Evolutionary conservation across 2,888 invertebrate species (phyloP).

Genomic region (Dryocosmus kuriphilus): DNA sequence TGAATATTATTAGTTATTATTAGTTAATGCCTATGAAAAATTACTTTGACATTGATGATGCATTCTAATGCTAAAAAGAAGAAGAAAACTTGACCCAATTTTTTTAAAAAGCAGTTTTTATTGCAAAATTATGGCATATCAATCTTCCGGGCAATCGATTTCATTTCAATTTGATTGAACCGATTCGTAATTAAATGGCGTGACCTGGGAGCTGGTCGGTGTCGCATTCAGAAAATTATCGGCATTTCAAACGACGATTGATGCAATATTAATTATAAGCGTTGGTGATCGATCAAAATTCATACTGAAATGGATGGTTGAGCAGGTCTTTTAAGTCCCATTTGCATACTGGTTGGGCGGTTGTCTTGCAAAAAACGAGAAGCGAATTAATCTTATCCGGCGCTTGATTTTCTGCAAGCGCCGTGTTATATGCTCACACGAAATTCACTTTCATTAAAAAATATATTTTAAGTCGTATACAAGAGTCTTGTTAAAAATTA

Average conservation of each 20-base stretch:
- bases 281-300: slow-evolving; percentile 61
- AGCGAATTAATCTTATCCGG: slow-evolving; percentile 21
- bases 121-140: slow-evolving; percentile 4
- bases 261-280: slow-evolving; percentile 61
- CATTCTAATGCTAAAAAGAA: no score
- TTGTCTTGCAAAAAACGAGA: background rate
- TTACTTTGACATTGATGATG: no score
- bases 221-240: slow-evolving; percentile 50
- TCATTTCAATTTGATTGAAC: background rate
- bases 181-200: slow-evolving; percentile 23
- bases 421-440: slow-evolving; percentile 10
- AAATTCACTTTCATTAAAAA: slow-evolving; percentile 25
- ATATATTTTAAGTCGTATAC: no score
- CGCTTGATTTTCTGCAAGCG: slow-evolving; percentile 27
- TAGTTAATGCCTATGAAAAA: no score
- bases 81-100: background rate
- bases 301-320: slow-evolving; percentile 43
- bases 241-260: slow-evolving; percentile 55
- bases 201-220: slow-evolving; percentile 10
- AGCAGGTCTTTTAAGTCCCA: slow-evolving; percentile 47
- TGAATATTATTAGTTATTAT: no score
- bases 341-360: slow-evolving; percentile 61
- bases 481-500: background rate
- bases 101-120: background rate
- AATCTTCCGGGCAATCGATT: slow-evolving; percentile 12